A percentile compares a stretch with the other conserved stretches of the same genome.
These are phyloP conservation scores for Lycorma delicatula DNA, from an alignment of 1,140 invertebrate genomes.

Conservation along the genomic window DNA sequence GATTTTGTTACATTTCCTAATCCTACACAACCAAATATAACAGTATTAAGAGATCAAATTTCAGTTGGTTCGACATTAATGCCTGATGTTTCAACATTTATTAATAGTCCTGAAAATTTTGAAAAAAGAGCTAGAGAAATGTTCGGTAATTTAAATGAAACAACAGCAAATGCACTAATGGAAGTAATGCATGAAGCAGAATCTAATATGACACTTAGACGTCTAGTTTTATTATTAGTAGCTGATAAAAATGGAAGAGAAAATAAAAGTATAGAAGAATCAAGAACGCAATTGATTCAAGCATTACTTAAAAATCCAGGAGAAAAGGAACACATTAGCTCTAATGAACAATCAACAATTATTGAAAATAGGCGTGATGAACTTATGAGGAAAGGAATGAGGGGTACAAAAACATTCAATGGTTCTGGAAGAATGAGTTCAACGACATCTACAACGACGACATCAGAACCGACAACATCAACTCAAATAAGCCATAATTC, in stretches of 20 bases:
- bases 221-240: slow-evolving; percentile 63
- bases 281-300: slow-evolving; percentile 51
- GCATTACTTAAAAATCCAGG: slow-evolving; percentile 52
- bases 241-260: slow-evolving; percentile 48
- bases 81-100: not conserved
- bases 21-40: slow-evolving; percentile 10
- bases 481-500: slow-evolving; percentile 13
- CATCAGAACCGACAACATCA: slow-evolving; percentile 9
- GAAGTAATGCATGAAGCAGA: slow-evolving; percentile 71
- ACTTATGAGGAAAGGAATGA: too few species aligned
- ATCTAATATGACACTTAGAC: slow-evolving; percentile 60
- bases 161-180: slow-evolving; percentile 61
- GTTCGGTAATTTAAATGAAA: slow-evolving; percentile 62
- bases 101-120: slow-evolving; percentile 38
- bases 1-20: too few species aligned
- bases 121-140: slow-evolving; percentile 53
- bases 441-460: slow-evolving; percentile 30
- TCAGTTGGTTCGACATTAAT: slow-evolving; percentile 30
- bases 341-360: slow-evolving; percentile 26
- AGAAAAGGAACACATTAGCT: slow-evolving; percentile 4
- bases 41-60: slow-evolving; percentile 35
- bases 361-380: slow-evolving; percentile 7
- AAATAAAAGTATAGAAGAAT: slow-evolving; percentile 52
- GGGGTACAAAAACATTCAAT: not conserved
- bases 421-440: slow-evolving; percentile 23